Conservation (phyloP, 2,888 invertebrate species). For the Andrena fulva region DNA sequence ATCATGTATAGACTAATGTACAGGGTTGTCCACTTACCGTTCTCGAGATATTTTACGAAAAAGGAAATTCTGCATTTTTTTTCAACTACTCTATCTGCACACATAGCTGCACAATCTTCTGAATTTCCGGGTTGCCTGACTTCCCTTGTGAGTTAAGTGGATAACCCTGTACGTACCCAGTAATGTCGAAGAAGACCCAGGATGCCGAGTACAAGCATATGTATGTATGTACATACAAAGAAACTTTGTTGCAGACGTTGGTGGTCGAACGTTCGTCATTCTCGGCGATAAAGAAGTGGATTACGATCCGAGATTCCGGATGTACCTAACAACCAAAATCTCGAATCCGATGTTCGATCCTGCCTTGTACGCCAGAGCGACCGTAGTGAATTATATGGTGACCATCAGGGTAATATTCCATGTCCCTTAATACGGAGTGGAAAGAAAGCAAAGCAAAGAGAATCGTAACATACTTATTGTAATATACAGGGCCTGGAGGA, state of each 20-base stretch:
- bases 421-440: neutral
- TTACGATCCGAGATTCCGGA: constrained; percentile 94
- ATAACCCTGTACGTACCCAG: too few species aligned
- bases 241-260: constrained; percentile 85
- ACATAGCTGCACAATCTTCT: too few species aligned
- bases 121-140: too few species aligned
- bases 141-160: too few species aligned
- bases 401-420: constrained; percentile 88
- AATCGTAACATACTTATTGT: neutral
- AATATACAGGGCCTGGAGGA: constrained; percentile 92
- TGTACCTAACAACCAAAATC: constrained; percentile 96
- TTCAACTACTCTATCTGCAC: too few species aligned
- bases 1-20: neutral
- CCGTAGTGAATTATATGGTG: constrained; percentile 96
- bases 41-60: too few species aligned
- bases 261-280: constrained; percentile 93
- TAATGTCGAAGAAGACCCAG: too few species aligned
- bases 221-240: neutral
- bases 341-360: constrained; percentile 95
- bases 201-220: too few species aligned
- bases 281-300: constrained; percentile 96
- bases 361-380: constrained; percentile 93
- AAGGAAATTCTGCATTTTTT: too few species aligned
- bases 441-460: neutral
- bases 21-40: too few species aligned